phyloP scores from a whole-genome alignment of 2,888 invertebrate species.

The Hyposoter didymator region DNA sequence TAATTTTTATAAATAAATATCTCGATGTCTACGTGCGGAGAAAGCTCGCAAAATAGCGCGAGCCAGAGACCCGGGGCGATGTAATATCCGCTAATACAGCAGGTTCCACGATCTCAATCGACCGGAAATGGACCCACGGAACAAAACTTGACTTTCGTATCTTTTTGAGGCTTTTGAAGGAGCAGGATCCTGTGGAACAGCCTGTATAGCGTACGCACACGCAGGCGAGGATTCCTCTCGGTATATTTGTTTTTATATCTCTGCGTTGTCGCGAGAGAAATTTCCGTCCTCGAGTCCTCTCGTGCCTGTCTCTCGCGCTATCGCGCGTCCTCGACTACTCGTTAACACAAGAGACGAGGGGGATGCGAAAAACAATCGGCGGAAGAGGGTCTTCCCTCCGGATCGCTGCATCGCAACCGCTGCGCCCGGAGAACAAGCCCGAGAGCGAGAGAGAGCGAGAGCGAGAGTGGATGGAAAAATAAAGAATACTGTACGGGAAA shows the following conservation, averaged over 20 bases:
- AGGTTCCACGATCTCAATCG: background rate
- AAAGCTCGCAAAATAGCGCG: too few species aligned
- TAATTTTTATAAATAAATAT: too few species aligned
- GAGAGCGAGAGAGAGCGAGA: too few species aligned
- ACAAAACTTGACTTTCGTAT: background rate
- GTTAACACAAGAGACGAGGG: conserved; percentile 59
- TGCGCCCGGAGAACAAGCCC: too few species aligned
- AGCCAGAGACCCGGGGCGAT: background rate
- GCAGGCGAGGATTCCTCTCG: conserved; percentile 20
- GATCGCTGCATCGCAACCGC: conserved; percentile 58
- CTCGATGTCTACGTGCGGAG: too few species aligned
- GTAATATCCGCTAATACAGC: background rate
- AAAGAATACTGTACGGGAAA: background rate
- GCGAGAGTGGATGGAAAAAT: too few species aligned
- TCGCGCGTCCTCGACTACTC: conserved; percentile 60
- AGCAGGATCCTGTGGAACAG: too few species aligned
- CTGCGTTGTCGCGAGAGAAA: conserved; percentile 9
- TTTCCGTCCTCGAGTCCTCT: conserved; percentile 57
- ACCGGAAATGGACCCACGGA: background rate
- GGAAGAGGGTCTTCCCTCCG: conserved; percentile 20
- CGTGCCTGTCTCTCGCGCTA: conserved; percentile 38
- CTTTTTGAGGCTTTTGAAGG: too few species aligned
- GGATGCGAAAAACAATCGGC: conserved; percentile 63
- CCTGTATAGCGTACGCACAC: too few species aligned
- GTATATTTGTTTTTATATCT: conserved; percentile 23